A percentile compares a stretch with the other conserved stretches of the same genome.
phyloP scores from a whole-genome alignment of 1,140 invertebrate genomes.

The Orchesella cincta region DNA sequence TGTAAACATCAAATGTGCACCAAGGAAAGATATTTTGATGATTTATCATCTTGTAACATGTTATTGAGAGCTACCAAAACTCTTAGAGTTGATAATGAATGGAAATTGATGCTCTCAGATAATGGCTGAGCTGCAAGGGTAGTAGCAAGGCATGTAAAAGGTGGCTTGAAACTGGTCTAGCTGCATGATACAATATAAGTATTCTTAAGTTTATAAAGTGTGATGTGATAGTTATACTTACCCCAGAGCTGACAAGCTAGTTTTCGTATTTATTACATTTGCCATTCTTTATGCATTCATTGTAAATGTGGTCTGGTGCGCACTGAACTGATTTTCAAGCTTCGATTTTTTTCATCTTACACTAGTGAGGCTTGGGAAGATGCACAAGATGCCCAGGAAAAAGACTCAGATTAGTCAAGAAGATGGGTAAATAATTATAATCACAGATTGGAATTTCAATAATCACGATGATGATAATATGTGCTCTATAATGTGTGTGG shows the following conservation, averaged over 20 bases:
- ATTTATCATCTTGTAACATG: conserved; percentile 40
- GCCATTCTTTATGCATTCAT: not conserved
- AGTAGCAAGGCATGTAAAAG: not conserved
- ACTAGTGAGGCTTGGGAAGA: too few relatives aligned
- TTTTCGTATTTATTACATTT: not conserved
- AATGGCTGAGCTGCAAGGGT: conserved; percentile 23
- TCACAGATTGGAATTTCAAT: conserved; percentile 6
- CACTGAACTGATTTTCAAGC: too few relatives aligned
- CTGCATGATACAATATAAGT: conserved; percentile 5
- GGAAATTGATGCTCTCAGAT: conserved; percentile 39
- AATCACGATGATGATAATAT: not conserved
- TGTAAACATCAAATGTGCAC: not conserved
- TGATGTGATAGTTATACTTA: not conserved
- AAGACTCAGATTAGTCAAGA: not conserved
- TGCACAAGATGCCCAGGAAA: too few relatives aligned
- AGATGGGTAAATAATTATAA: not conserved
- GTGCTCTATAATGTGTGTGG: not conserved
- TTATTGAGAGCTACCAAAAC: conserved; percentile 36
- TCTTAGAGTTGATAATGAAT: conserved; percentile 38
- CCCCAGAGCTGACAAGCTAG: not conserved
- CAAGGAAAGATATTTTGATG: conserved; percentile 32
- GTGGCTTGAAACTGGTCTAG: conserved; percentile 15
- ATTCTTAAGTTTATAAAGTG: conserved; percentile 7
- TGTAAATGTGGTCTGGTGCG: too few relatives aligned
- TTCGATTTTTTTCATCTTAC: too few relatives aligned